A percentile compares a stretch with the other conserved stretches of the same genome.
Evolutionary conservation across 1,140 invertebrate species (phyloP).

Genomic region (Mactra quadrangularis): DNA sequence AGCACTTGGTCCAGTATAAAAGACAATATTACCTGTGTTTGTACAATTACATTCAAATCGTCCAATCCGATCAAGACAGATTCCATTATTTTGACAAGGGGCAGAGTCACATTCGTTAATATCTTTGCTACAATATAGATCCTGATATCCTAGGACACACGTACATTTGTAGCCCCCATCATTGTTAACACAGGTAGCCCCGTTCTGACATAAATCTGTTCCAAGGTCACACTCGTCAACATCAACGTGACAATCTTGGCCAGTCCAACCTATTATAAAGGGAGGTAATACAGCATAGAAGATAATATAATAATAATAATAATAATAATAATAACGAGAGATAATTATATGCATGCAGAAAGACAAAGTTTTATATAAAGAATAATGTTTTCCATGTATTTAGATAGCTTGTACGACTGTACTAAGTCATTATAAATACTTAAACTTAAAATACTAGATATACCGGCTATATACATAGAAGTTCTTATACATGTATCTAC

Average conservation of each 20-base stretch:
- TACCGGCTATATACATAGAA: too few species aligned
- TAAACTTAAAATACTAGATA: too few species aligned
- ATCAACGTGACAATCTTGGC: conserved; percentile 72
- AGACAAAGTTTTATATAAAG: too few species aligned
- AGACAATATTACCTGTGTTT: conserved; percentile 44
- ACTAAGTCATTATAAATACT: too few species aligned
- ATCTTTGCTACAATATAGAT: conserved; percentile 61
- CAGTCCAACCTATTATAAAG: conserved; percentile 63
- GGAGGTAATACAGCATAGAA: too few species aligned
- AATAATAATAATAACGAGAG: too few species aligned
- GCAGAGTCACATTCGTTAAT: conserved; percentile 68
- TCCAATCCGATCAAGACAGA: conserved; percentile 61
- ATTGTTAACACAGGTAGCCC: conserved; percentile 57
- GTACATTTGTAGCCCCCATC: conserved; percentile 49
- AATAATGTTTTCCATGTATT: too few species aligned
- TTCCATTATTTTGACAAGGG: conserved; percentile 71
- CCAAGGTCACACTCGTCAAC: conserved; percentile 76
- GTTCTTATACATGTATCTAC: too few species aligned
- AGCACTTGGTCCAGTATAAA: too few species aligned
- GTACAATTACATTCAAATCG: conserved; percentile 52
- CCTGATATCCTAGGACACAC: conserved; percentile 43
- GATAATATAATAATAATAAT: too few species aligned
- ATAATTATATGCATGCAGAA: too few species aligned
- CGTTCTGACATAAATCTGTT: conserved; percentile 71
- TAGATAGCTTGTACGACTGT: too few species aligned